Evolutionary conservation across 2,113 vertebrate species (phyloP), one percentile per base, ranked within the genome.

Genomic region (Psophia crepitans): DNA sequence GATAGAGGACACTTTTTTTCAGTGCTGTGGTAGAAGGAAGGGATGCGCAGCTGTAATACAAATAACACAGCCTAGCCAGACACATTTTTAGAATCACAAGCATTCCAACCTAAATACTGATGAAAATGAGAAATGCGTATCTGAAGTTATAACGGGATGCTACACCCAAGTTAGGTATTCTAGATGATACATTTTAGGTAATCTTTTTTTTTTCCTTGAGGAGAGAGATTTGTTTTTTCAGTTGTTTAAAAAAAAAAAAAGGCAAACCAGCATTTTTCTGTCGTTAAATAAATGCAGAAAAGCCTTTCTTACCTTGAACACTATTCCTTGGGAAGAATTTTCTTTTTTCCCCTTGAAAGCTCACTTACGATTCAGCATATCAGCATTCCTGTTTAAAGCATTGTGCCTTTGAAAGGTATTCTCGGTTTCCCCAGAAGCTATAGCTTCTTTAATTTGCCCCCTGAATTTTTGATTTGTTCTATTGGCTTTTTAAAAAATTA

Each of bases 401-500:
- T 27, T 19, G 39, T 57, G 10, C 4, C 8, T 79, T 86, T 71
- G 39, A 94, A 85, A 89, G 8, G 4, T 41, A 27, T 30, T 41
- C 13, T 73, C 12, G 37, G 26, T 75, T 92, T 89, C 54, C 32
- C 15, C 11, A 3, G 17, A 63, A 66, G 8, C 6, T 71, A 5
- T 8, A 43, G 57, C 3, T 21, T 84, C 10, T 65, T 43, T 53
- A 63, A 28, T 69, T 86, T 80, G 27, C 6, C 5, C 7, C 27
- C n/a, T 58, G 28, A 48, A 33, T 68, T 84, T 80, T 87, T 76
- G 14, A 18, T 66, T 75, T 75, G 3, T 75, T 86, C 14, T 61
- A 2, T 35, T 2, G 3, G 4, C 0, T 27, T 27, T 44, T 76
- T 84, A 7, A 39, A 7, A 39, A 30, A 51, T 21, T 7, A 32